Evolutionary conservation across 23 tunicate genomes (phyloP), one percentile per base, ranked within the genome.

Genomic region (Ascidia mentula): DNA sequence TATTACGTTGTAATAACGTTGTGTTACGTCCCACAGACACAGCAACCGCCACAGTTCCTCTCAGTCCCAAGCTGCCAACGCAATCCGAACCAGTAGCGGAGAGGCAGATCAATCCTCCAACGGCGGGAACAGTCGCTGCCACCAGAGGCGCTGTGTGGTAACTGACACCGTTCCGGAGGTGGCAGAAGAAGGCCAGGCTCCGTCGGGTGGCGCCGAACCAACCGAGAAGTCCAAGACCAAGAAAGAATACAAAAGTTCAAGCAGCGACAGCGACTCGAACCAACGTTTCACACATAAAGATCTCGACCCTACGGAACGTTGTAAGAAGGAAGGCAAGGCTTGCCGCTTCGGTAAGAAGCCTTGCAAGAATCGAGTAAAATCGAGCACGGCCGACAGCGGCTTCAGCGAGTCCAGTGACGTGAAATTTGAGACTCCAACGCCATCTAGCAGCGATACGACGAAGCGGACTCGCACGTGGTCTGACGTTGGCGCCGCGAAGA

Each of bases 391-490:
- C 26, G 73, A 60, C 74, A 79, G 83, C 39, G 83, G 73, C 45
- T 65, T 36, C 46, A 38, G 40, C 46, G 78, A 74, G 40, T 33
- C 73, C 78, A 34, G 78, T 22, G 18, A n/a, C 60, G 45, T 34
- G 35, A 32, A 15, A 6, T 22, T 18, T 22, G 46, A 31, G 36
- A 18, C 30, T 32, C 30, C 40, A 69, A 15, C n/a, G 79, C 40
- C 37, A 36, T 22, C 40, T 18, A 75, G 59, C n/a, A 59, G 24
- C 35, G 34, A 35, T 7, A 30, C 77, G 12, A 45, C 77, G 4
- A 37, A 26, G 77, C 82, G 89, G 0, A 39, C 81, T 33, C 86
- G 97, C 38, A 91, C 97, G 26, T 78, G 86, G 79, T 91, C 97
- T 3, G 80, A 77, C 18, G 80, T 46, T 22, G 34, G 36, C 24